Conservation (phyloP, 1,140 invertebrate genomes). For the Heliconius congener region DNA sequence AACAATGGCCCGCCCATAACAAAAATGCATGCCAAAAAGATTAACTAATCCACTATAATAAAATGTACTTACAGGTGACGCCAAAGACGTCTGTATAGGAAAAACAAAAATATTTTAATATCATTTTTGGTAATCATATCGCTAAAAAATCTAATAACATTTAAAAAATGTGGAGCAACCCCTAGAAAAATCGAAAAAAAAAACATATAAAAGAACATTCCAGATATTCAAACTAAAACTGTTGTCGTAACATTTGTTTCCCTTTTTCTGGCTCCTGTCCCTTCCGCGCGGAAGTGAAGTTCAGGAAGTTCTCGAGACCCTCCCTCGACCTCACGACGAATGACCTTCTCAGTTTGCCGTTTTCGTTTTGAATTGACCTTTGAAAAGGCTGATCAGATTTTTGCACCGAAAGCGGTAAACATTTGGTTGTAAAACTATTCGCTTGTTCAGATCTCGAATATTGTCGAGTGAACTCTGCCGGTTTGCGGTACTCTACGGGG, state of each 20-base stretch:
- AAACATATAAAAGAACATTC: background rate
- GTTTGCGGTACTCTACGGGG: constrained; percentile 56
- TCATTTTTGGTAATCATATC: background rate
- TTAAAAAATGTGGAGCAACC: constrained; percentile 31
- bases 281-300: constrained; percentile 61
- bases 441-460: constrained; percentile 54
- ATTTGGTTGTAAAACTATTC: constrained; percentile 42
- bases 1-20: background rate
- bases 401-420: constrained; percentile 39
- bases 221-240: constrained; percentile 36
- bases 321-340: constrained; percentile 73
- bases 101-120: constrained; percentile 18
- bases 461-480: constrained; percentile 47
- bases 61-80: constrained; percentile 35
- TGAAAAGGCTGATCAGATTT: constrained; percentile 60
- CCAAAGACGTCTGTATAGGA: constrained; percentile 35
- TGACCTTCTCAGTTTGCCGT: constrained; percentile 69
- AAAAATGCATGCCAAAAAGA: constrained; percentile 17
- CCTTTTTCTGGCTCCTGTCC: constrained; percentile 53
- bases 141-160: background rate
- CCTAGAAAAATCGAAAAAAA: constrained; percentile 15
- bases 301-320: constrained; percentile 70
- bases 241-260: constrained; percentile 53
- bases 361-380: constrained; percentile 53
- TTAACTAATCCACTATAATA: constrained; percentile 11